Percentiles rank a stretch among this genome's conserved stretches.
Conservation (phyloP, 2,888 invertebrate genomes). For the Unio pictorum region DNA sequence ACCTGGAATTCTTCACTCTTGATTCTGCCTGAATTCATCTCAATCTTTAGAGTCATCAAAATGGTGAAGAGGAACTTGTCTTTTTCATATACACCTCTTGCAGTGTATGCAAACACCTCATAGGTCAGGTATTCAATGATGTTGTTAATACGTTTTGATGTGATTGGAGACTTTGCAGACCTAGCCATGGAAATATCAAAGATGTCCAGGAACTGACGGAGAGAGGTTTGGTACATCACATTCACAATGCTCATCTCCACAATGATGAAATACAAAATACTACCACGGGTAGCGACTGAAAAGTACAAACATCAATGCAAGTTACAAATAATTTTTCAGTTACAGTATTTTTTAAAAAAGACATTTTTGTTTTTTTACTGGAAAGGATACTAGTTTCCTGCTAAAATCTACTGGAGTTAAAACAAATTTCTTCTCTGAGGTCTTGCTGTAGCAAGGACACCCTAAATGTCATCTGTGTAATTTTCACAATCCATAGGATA, state of each 20-base stretch:
- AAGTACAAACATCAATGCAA: slow-evolving; percentile 1
- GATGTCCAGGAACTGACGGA: slow-evolving; percentile 93
- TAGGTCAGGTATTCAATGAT: slow-evolving; percentile 91
- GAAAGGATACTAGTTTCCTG: too few relatives aligned
- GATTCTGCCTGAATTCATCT: slow-evolving; percentile 85
- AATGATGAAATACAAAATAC: slow-evolving; percentile 94
- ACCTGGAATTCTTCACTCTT: slow-evolving; percentile 93
- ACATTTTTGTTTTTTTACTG: too few relatives aligned
- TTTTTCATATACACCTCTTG: slow-evolving; percentile 91
- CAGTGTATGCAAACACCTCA: slow-evolving; percentile 93
- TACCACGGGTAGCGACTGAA: slow-evolving; percentile 90
- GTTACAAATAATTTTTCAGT: too few relatives aligned
- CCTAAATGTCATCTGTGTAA: too few relatives aligned
- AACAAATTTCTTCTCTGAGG: too few relatives aligned
- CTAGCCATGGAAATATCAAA: slow-evolving; percentile 92
- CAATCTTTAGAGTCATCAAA: slow-evolving; percentile 96
- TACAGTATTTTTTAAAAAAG: too few relatives aligned
- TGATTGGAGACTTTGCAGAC: slow-evolving; percentile 86
- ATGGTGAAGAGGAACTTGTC: slow-evolving; percentile 94
- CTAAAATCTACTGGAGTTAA: too few relatives aligned
- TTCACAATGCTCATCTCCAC: slow-evolving; percentile 98
- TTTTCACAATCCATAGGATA: too few relatives aligned
- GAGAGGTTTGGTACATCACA: slow-evolving; percentile 96
- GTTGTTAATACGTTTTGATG: slow-evolving; percentile 85
- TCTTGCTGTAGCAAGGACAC: too few relatives aligned